Conservation (phyloP, 2,113 vertebrate genomes). For the Orcinus orca region DNA sequence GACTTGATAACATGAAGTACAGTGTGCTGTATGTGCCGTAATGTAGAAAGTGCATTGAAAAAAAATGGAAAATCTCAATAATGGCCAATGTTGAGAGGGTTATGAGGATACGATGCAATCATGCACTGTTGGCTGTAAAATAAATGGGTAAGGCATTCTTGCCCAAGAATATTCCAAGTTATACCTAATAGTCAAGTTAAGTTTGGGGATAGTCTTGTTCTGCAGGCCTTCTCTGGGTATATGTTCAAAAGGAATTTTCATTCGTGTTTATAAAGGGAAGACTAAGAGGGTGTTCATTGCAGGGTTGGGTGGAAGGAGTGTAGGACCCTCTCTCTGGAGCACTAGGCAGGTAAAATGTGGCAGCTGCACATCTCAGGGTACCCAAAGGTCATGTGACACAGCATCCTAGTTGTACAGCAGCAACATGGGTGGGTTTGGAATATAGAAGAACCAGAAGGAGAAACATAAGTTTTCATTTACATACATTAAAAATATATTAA, state of each 20-base stretch:
- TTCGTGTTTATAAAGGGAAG: not conserved
- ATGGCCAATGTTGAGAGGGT: not conserved
- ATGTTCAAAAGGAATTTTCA: not conserved
- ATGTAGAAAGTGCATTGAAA: not conserved
- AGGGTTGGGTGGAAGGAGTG: not conserved
- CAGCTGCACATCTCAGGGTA: not conserved
- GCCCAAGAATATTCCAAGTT: not conserved
- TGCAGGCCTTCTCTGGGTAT: not conserved
- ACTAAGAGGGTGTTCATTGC: rapidly evolving
- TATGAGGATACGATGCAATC: not conserved
- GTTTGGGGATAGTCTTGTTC: not conserved
- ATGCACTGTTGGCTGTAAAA: not conserved
- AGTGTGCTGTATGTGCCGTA: rapidly evolving
- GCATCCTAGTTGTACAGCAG: rapidly evolving
- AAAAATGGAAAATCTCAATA: not conserved
- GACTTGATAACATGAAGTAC: not conserved
- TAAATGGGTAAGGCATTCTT: not conserved
- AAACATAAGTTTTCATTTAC: not conserved
- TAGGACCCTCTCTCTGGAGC: not conserved
- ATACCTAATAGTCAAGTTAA: not conserved
- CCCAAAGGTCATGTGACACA: not conserved
- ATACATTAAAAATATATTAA: not conserved
- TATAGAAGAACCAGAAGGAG: not conserved
- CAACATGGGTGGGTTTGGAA: not conserved
- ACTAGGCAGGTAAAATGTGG: not conserved